Conservation (phyloP, 2,888 invertebrate species). For the Trichogramma evanescens region DNA sequence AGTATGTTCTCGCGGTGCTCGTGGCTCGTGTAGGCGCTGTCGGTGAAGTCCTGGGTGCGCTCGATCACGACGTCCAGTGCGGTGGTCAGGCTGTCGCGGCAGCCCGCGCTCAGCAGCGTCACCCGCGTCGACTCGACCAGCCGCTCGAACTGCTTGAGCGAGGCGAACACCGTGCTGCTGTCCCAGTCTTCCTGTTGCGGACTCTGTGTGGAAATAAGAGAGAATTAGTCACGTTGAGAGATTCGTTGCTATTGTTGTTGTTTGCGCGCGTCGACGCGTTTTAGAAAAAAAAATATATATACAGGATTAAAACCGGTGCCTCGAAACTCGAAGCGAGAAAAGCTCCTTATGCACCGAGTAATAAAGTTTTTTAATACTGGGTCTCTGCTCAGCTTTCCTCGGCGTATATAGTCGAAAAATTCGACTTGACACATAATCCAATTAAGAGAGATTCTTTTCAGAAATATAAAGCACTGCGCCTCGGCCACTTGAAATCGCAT, state of each 20-base stretch:
- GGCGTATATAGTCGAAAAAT: too few relatives aligned
- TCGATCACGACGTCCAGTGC: slow-evolving; percentile 89
- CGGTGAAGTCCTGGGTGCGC: slow-evolving; percentile 96
- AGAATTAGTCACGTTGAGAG: neutral
- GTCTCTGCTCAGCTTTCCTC: too few relatives aligned
- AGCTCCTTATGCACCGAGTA: too few relatives aligned
- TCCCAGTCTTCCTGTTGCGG: slow-evolving; percentile 59
- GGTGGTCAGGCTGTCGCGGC: slow-evolving; percentile 73
- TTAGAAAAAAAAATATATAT: neutral
- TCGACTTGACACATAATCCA: too few relatives aligned
- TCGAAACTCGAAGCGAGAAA: too few relatives aligned
- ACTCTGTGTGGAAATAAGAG: slow-evolving; percentile 27
- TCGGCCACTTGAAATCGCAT: too few relatives aligned
- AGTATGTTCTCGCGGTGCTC: slow-evolving; percentile 94
- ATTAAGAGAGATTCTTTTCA: too few relatives aligned
- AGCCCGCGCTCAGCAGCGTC: slow-evolving; percentile 61
- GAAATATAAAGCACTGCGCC: too few relatives aligned
- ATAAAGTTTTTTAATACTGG: too few relatives aligned
- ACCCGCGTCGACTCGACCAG: slow-evolving; percentile 81
- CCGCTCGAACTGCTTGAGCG: slow-evolving; percentile 77
- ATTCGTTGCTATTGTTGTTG: neutral
- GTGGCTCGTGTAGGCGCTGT: slow-evolving; percentile 97
- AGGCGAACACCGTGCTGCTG: slow-evolving; percentile 70
- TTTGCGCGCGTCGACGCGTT: neutral
- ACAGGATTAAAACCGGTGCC: too few relatives aligned